Base-by-base conservation (phyloP, 2,888 invertebrate species). In the Ectropis crepuscularia region DNA sequence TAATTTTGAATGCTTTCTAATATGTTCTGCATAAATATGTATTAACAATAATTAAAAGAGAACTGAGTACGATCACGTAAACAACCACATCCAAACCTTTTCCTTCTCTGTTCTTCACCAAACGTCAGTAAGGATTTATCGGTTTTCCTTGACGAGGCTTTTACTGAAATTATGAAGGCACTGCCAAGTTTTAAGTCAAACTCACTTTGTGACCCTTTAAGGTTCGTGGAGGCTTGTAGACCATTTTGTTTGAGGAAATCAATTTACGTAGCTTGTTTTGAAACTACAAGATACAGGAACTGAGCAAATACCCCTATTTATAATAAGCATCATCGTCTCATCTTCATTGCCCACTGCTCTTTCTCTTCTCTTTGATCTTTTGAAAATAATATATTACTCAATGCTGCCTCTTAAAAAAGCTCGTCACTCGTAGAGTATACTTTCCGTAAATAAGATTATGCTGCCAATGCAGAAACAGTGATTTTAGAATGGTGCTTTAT, bases 91-190 rank as follows among this genome's bases (percentile, higher is more conserved):
- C 68, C 50, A 65, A 12, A 10, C 37, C 42, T 12, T 6, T 45
- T 58, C 16, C 60, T 75, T 79, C 74, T 9, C 62, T 65, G 64
- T 65, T 73, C 75, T 47, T 6, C 37, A 57, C 37, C 55, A 60
- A 55, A 65, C 68, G 86, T 86, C 87, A 83, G 70, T 73, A 71
- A 73, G 74, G 78, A 81, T 83, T 80, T 77, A 81, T 80, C 79
- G 81, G 69, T 74, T 79, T 74, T 76, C 72, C 78, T 75, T 80
- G 82, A 82, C 79, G 79, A 81, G 82, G 86, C 86, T 85, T 81
- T 87, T 85, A 87, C 82, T 77, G 76, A 84, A 84, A 85, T 85
- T 86, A 83, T 86, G 86, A 85, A 69, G 77, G 68, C 72, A 74
- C 67, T 77, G 77, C 73, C 67, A 77, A 80, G 81, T 81, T 82